Evolutionary conservation across 37 sponge, comb jelly and placozoan genomes (phyloP).

Genomic region (Haliclona indistincta): DNA sequence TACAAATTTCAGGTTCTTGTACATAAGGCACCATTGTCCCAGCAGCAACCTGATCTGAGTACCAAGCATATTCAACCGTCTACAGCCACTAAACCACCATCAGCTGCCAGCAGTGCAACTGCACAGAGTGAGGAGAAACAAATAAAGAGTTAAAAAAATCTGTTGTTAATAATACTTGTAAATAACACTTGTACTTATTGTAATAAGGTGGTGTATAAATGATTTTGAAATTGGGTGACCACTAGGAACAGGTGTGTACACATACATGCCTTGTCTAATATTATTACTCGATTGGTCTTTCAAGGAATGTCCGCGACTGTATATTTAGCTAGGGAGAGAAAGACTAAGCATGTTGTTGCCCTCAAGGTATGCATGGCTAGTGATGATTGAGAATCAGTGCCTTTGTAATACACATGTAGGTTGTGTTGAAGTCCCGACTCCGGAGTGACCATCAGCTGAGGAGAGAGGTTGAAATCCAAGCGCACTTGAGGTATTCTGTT

Average conservation of each 20-base stretch:
- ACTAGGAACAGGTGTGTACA: conserved; percentile 82
- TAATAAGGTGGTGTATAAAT: conserved; percentile 71
- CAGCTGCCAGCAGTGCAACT: background rate
- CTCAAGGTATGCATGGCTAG: conserved; percentile 79
- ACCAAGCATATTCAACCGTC: conserved; percentile 24
- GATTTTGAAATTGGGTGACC: conserved; percentile 99
- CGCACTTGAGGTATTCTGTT: conserved; percentile 83
- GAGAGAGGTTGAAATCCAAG: conserved; percentile 97
- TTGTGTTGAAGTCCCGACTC: conserved; percentile 94
- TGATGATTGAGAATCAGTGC: background rate
- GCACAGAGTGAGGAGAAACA: background rate
- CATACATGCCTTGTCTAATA: background rate
- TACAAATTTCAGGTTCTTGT: no score
- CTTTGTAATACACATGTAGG: conserved; percentile 23
- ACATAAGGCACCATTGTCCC: no score
- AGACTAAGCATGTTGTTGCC: conserved; percentile 94
- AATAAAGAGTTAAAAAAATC: no score
- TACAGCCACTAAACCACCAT: background rate
- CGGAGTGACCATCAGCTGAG: conserved; percentile 94
- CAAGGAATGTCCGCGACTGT: conserved; percentile 96
- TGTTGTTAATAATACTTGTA: no score
- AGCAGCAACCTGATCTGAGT: background rate
- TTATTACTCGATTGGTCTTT: background rate
- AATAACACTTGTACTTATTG: no score
- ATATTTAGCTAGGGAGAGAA: conserved; percentile 95